Evolutionary conservation across 2,888 invertebrate genomes (phyloP).

Genomic region (Hydrotaea diabolus): DNA sequence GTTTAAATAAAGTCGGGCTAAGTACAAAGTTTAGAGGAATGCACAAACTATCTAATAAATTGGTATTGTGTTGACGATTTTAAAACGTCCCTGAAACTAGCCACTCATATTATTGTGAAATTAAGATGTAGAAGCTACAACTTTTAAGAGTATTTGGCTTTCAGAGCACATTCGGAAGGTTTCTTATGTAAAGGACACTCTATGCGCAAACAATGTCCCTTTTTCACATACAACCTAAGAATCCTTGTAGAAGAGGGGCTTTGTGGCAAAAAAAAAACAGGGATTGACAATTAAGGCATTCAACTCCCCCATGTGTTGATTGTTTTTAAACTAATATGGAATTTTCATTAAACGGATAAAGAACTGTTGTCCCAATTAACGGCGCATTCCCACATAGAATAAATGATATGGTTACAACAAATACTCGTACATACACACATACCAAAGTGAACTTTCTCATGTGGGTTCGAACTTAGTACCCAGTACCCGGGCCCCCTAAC

Average conservation of each 20-base stretch:
- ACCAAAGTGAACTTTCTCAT: conserved; percentile 9
- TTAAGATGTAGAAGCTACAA: too few relatives aligned
- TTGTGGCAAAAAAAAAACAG: background rate
- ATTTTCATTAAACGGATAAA: conserved; percentile 30
- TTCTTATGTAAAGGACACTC: too few relatives aligned
- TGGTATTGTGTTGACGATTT: too few relatives aligned
- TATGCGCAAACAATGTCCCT: too few relatives aligned
- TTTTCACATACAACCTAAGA: too few relatives aligned
- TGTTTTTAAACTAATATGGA: conserved; percentile 22
- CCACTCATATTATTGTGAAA: too few relatives aligned
- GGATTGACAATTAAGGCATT: conserved; percentile 2
- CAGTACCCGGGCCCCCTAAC: background rate
- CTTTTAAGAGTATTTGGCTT: too few relatives aligned
- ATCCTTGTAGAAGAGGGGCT: background rate
- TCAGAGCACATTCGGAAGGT: too few relatives aligned
- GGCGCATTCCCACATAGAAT: conserved; percentile 15
- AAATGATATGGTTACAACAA: background rate
- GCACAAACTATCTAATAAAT: too few relatives aligned
- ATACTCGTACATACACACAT: background rate
- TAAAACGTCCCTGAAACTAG: too few relatives aligned
- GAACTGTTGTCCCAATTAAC: conserved; percentile 18
- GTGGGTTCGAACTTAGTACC: background rate
- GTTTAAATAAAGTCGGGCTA: too few relatives aligned
- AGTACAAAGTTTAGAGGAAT: too few relatives aligned
- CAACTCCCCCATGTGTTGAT: background rate